These are phyloP conservation scores for Phrynosoma platyrhinos DNA, from an alignment of 2,113 vertebrate genomes.

Conservation along the genomic window DNA sequence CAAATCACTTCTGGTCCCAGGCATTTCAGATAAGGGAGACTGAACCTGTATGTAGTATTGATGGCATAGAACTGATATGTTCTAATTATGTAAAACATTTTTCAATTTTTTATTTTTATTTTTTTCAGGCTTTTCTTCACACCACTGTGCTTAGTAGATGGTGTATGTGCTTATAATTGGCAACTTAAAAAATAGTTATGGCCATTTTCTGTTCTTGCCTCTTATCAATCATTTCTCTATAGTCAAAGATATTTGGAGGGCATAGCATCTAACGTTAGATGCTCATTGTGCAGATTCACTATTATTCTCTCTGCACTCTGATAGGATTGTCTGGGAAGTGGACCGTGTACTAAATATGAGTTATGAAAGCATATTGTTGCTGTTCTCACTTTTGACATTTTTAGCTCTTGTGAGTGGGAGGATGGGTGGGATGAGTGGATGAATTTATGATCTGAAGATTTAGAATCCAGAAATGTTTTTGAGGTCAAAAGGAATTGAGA, in stretches of 20 bases:
- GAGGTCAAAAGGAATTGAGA: neutral
- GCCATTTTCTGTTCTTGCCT: neutral
- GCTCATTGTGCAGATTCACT: neutral
- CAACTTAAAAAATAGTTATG: neutral
- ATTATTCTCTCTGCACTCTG: neutral
- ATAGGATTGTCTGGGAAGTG: neutral
- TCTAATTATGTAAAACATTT: too few relatives aligned
- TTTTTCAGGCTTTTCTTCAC: too few relatives aligned
- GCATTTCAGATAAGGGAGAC: too few relatives aligned
- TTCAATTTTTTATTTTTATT: too few relatives aligned
- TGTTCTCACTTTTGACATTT: neutral
- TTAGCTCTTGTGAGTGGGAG: neutral
- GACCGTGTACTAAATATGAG: neutral
- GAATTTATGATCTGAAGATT: conserved; percentile 12
- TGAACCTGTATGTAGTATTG: too few relatives aligned
- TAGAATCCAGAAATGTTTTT: conserved; percentile 25
- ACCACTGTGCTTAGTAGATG: too few relatives aligned
- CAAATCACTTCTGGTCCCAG: too few relatives aligned
- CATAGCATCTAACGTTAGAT: neutral
- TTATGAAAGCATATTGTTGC: conserved; percentile 10
- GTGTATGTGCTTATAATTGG: too few relatives aligned
- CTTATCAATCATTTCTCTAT: neutral
- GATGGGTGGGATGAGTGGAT: neutral
- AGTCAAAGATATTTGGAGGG: neutral
- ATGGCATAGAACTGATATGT: too few relatives aligned